Percentiles rank a stretch among this genome's conserved stretches.
These are phyloP conservation scores for Clarias batrachus DNA, from an alignment of 2,113 vertebrate species.

Conservation along the genomic window DNA sequence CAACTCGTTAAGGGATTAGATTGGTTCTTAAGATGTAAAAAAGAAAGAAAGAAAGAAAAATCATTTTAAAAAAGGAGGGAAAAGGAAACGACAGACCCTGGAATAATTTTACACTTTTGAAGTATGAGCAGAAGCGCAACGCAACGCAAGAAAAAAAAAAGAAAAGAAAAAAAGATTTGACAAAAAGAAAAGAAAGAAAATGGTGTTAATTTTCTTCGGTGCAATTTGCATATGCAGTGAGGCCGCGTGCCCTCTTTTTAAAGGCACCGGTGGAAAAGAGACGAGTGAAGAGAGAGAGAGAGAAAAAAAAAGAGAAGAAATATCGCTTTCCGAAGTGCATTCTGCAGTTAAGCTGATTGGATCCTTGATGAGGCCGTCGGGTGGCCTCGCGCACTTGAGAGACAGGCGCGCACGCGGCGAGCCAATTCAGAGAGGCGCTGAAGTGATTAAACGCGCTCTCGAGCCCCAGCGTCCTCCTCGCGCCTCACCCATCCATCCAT, in stretches of 20 bases:
- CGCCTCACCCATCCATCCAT: slow-evolving; percentile 41
- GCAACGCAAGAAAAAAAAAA: too few relatives aligned
- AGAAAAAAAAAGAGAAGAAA: background rate
- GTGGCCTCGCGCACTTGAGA: slow-evolving; percentile 65
- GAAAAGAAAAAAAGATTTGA: background rate
- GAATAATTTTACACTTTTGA: slow-evolving; percentile 7
- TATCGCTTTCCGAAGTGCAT: slow-evolving; percentile 56
- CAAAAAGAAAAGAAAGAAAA: slow-evolving; percentile 19
- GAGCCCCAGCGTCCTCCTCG: slow-evolving; percentile 66
- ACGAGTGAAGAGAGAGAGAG: too few relatives aligned
- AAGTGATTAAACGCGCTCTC: slow-evolving; percentile 89
- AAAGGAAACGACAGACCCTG: slow-evolving; percentile 25
- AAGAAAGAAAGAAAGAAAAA: slow-evolving; percentile 30
- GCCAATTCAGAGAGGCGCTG: slow-evolving; percentile 83
- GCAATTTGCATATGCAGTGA: slow-evolving; percentile 74
- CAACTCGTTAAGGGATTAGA: slow-evolving; percentile 34
- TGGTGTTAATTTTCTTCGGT: slow-evolving; percentile 62
- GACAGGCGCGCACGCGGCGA: slow-evolving; percentile 66
- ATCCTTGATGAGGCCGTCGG: slow-evolving; percentile 80
- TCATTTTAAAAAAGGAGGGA: slow-evolving; percentile 29
- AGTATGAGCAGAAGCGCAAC: slow-evolving; percentile 43
- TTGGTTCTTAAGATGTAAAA: slow-evolving; percentile 10
- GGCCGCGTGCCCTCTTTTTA: slow-evolving; percentile 46
- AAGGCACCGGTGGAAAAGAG: slow-evolving; percentile 16
- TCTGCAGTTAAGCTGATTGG: slow-evolving; percentile 87